Percentiles rank a stretch among this genome's conserved stretches.
These are phyloP conservation scores for Exocentrus adspersus DNA, from an alignment of 2,888 invertebrate genomes.

Conservation along the genomic window DNA sequence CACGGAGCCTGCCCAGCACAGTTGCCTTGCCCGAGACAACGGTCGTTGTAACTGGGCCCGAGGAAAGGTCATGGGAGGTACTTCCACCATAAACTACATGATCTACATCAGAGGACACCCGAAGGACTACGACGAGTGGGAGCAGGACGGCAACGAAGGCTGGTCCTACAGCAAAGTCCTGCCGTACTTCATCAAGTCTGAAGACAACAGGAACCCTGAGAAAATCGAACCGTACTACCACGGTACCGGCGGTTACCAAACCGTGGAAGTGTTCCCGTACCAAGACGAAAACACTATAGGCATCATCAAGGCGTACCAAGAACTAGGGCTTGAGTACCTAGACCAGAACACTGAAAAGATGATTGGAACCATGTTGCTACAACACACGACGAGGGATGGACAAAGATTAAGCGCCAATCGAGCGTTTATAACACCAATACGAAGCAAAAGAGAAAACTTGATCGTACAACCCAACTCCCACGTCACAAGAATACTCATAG, in stretches of 20 bases:
- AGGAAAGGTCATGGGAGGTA: conserved; percentile 76
- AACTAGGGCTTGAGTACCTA: conserved; percentile 69
- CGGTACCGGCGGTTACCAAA: conserved; percentile 70
- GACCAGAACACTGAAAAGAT: conserved; percentile 70
- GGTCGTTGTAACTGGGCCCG: conserved; percentile 71
- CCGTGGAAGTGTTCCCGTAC: conserved; percentile 73
- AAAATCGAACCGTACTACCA: conserved; percentile 69
- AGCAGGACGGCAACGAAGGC: conserved; percentile 69
- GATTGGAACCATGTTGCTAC: conserved; percentile 71
- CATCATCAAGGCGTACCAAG: conserved; percentile 70
- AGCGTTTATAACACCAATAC: conserved; percentile 75
- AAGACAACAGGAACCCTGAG: conserved; percentile 70
- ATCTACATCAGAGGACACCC: conserved; percentile 71
- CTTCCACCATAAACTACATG: conserved; percentile 74
- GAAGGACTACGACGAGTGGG: conserved; percentile 74
- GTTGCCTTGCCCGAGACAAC: conserved; percentile 69
- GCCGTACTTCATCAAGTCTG: conserved; percentile 77
- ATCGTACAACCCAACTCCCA: conserved; percentile 66
- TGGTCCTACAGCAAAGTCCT: conserved; percentile 74
- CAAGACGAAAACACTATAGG: conserved; percentile 69
- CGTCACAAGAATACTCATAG: conserved; percentile 70
- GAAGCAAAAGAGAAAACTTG: conserved; percentile 66
- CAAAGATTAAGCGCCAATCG: conserved; percentile 70
- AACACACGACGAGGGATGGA: conserved; percentile 72
- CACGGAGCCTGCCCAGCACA: conserved; percentile 72